A percentile compares a stretch with the other conserved stretches of the same genome.
Conservation (phyloP, 2,797 vertebrate genomes). For the Octomys mimax region DNA sequence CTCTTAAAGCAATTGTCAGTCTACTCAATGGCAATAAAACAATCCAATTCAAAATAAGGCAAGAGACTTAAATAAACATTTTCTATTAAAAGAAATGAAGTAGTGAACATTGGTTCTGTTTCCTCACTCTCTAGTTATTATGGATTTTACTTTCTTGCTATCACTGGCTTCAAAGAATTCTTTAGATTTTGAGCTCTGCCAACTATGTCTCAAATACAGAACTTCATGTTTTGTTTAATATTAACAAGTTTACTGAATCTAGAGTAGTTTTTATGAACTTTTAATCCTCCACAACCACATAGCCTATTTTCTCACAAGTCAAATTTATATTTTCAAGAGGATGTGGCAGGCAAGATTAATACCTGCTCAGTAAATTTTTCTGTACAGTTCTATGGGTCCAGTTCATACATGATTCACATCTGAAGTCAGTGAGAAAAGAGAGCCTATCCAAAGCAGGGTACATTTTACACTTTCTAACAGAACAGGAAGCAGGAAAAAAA, state of each 20-base stretch:
- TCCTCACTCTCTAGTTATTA: background rate
- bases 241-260: background rate
- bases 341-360: background rate
- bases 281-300: background rate
- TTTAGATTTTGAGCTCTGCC: background rate
- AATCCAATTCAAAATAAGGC: too few species aligned
- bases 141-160: background rate
- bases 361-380: background rate
- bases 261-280: background rate
- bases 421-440: background rate
- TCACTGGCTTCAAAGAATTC: background rate
- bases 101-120: background rate
- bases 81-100: too few species aligned
- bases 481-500: background rate
- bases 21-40: too few species aligned
- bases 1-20: too few species aligned
- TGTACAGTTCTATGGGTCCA: background rate
- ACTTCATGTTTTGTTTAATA: background rate
- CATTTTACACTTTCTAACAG: background rate
- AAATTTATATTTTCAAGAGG: constrained; percentile 8
- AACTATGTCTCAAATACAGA: background rate
- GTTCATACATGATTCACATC: background rate
- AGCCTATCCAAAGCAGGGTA: background rate
- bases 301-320: background rate
- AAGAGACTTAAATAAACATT: too few species aligned